Percentiles rank a stretch among this genome's conserved stretches.
phyloP scores from a whole-genome alignment of 2,888 invertebrate species.

The Drosophila borborema region DNA sequence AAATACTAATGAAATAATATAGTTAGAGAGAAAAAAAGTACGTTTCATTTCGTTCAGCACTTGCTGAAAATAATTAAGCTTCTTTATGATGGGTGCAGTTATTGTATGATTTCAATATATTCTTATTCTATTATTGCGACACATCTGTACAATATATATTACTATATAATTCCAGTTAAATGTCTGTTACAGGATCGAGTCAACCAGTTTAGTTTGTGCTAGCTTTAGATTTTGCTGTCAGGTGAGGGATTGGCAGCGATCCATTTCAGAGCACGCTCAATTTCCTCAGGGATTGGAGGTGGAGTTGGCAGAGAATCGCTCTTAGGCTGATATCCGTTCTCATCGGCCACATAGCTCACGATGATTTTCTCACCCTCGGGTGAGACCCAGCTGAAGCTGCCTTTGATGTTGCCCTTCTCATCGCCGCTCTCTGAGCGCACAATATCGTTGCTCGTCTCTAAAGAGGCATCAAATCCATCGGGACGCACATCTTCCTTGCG shows the following conservation, averaged over 20 bases:
- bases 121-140: too few species aligned
- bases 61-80: too few species aligned
- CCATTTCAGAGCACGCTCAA: constrained; percentile 54
- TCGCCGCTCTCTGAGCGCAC: constrained; percentile 57
- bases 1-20: too few species aligned
- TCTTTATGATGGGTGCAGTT: too few species aligned
- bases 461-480: constrained; percentile 66
- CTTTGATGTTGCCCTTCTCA: constrained; percentile 71
- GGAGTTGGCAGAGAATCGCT: constrained; percentile 60
- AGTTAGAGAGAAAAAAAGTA: too few species aligned
- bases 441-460: constrained; percentile 68
- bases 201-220: not conserved
- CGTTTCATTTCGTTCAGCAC: too few species aligned
- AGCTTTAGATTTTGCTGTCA: not conserved
- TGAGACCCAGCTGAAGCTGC: constrained; percentile 64
- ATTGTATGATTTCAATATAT: too few species aligned
- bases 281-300: constrained; percentile 67
- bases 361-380: constrained; percentile 76
- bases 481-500: constrained; percentile 66
- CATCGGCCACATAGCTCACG: constrained; percentile 76
- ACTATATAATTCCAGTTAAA: not conserved
- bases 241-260: constrained; percentile 46
- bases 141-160: too few species aligned
- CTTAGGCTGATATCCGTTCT: constrained; percentile 75
- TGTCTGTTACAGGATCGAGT: not conserved